Evolutionary conservation across 2,113 vertebrate genomes (phyloP).

Genomic region (Struthio camelus): DNA sequence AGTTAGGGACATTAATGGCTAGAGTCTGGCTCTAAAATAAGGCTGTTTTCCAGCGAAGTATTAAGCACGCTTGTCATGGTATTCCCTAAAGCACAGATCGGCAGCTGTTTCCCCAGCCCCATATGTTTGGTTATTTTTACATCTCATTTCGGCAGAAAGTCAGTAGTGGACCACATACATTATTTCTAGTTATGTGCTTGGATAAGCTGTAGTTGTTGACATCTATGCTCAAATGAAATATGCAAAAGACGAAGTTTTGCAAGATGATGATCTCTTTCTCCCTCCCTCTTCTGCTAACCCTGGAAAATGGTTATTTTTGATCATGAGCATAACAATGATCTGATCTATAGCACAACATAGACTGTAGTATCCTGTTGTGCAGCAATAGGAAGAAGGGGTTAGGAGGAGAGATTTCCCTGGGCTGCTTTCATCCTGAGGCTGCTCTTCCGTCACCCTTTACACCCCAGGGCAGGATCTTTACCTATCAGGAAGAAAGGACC

Average conservation of each 20-base stretch:
- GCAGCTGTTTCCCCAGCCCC: not conserved
- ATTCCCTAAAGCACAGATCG: not conserved
- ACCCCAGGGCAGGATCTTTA: not conserved
- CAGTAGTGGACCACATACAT: not conserved
- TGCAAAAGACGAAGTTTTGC: not conserved
- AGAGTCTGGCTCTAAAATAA: not conserved
- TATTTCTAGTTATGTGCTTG: not conserved
- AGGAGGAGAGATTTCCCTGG: not conserved
- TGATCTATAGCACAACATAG: not conserved
- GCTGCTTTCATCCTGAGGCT: not conserved
- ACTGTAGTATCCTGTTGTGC: not conserved
- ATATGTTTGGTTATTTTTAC: not conserved
- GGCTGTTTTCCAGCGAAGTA: not conserved
- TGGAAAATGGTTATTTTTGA: not conserved
- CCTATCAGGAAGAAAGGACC: not conserved
- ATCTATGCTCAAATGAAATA: not conserved
- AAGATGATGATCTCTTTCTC: not conserved
- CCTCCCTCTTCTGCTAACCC: accelerated
- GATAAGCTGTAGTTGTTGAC: not conserved
- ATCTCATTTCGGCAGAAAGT: not conserved
- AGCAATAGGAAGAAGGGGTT: not conserved
- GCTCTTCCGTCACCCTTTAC: not conserved
- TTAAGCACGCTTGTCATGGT: not conserved
- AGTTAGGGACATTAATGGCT: not conserved
- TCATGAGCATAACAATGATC: accelerated